Base-by-base conservation (phyloP, 2,797 vertebrate species). In the Mus minutoides region DNA sequence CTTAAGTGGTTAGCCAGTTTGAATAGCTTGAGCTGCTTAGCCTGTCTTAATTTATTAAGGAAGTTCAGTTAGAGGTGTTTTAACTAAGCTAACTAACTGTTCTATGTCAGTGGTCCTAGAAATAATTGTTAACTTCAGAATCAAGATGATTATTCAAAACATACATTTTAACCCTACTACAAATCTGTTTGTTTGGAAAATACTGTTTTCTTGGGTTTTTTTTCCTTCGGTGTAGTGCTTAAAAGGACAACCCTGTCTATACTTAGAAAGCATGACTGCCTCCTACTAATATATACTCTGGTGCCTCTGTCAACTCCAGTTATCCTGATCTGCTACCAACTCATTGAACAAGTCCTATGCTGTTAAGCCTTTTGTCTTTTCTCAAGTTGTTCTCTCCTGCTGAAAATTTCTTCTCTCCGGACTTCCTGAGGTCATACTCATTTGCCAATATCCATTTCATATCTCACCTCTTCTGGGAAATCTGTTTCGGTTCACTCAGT, bases 281-380 rank as follows among this genome's bases (percentile, higher is more conserved):
- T 86, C 31, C 49, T 83, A 3, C 80, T 79, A 87, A 80, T 40
- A 24, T 43, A 43, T 69, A 40, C 90, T 92, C 46, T 43, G 37
- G 43, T 88, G 26, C 34, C 19, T 91, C 52, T 88, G 91, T 92
- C 94, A 64, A 40, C 52, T 92, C 64, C 40, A 85, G 46, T 94
- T 86, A 90, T 14, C 46, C 1, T 69, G 94, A 94, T 82, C 37
- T 85, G 56, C 80, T 75, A 21, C 43, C 0, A 6, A 90, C 71
- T 93, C 76, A 90, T 21, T 94, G 85, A 96, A 78, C 73, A 85
- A 92, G 80, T 86, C 80, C 88, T 84, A 0, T 46, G 83, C 64
- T 75, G 22, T 97, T 97, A 96, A 89, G 58, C 34, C 49, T 92
- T 94, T 94, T 78, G 87, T 95, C 71, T 96, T 95, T 94, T 93